Conservation (phyloP, 2,797 vertebrate species). For the Sebastes vulpes region DNA sequence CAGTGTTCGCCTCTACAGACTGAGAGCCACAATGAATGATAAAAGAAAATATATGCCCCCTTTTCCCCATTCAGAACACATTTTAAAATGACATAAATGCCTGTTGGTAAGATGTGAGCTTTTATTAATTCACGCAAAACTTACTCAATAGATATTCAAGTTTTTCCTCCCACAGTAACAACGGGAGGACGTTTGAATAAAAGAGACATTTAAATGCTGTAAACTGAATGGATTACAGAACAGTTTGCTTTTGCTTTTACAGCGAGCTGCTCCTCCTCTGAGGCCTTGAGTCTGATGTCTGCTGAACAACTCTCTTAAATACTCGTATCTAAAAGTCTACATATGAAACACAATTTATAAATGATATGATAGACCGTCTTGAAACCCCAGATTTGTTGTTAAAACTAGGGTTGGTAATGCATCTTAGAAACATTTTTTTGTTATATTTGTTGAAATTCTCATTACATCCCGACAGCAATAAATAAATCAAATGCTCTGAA, state of each 20-base stretch:
- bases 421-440: background rate
- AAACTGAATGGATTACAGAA: background rate
- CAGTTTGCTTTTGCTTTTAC: background rate
- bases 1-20: background rate
- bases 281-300: background rate
- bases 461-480: no score
- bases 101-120: background rate
- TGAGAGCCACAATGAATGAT: conserved; percentile 7
- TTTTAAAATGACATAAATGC: background rate
- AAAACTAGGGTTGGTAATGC: background rate
- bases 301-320: background rate
- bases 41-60: background rate
- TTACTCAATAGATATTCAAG: background rate
- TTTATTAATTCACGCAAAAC: background rate
- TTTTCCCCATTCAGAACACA: background rate
- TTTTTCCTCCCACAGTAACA: background rate
- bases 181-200: background rate
- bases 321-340: background rate
- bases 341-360: background rate
- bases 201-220: background rate
- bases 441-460: no score
- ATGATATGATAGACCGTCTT: background rate
- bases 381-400: background rate
- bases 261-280: background rate
- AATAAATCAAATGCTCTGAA: no score